These are phyloP conservation scores for Elephas maximus DNA, from an alignment of 2,113 vertebrate genomes.

Conservation along the genomic window DNA sequence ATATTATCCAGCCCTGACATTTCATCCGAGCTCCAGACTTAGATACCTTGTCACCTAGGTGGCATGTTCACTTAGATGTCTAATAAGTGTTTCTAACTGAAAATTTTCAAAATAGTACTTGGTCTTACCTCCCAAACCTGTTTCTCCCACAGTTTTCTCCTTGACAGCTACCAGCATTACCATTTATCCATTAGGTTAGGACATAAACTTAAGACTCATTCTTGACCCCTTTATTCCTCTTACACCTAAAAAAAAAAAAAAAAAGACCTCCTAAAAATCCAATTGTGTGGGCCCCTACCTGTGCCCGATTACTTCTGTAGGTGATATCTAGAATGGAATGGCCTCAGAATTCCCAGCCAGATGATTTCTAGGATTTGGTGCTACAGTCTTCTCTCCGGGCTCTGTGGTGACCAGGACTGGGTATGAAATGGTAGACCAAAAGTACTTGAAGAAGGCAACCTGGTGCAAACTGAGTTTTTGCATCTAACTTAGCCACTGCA, in stretches of 20 bases:
- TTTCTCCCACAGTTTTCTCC: constrained; percentile 36
- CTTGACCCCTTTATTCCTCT: not conserved
- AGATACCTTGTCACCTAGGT: constrained; percentile 2
- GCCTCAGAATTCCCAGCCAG: not conserved
- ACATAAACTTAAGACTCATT: not conserved
- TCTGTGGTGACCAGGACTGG: not conserved
- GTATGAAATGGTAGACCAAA: constrained; percentile 23
- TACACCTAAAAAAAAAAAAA: not conserved
- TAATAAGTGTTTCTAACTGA: constrained; percentile 61
- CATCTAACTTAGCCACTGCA: not conserved
- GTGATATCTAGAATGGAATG: not conserved
- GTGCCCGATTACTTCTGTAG: not conserved
- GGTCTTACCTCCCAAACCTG: constrained; percentile 13
- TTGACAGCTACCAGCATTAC: not conserved
- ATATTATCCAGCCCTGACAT: constrained; percentile 44
- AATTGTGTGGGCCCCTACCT: not conserved
- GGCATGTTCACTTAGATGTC: constrained; percentile 55
- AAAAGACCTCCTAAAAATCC: not conserved
- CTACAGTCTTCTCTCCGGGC: not conserved
- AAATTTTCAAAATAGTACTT: constrained; percentile 52
- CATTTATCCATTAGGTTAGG: not conserved
- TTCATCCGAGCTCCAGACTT: constrained; percentile 53
- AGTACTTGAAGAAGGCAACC: not conserved
- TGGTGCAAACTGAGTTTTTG: not conserved
- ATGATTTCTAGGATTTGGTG: not conserved